Percentiles rank a stretch among this genome's conserved stretches.
Evolutionary conservation across 2,797 vertebrate species (phyloP).

Genomic region (Leucoraja ocellata): DNA sequence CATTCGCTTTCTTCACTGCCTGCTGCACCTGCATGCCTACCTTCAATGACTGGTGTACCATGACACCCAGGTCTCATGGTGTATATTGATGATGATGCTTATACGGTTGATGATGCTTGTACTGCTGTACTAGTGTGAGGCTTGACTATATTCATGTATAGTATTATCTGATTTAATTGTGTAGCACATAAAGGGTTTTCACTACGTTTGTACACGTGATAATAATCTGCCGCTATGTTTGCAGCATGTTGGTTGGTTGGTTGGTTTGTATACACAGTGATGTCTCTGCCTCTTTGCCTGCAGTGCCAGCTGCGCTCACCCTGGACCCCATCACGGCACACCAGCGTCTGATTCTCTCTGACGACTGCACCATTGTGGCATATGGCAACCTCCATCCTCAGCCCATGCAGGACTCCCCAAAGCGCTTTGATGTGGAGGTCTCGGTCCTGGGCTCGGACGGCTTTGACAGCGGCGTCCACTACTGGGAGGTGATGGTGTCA

Average conservation of each 20-base stretch:
- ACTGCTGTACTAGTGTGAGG: no score
- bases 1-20: no score
- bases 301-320: slow-evolving; percentile 84
- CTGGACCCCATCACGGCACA: slow-evolving; percentile 90
- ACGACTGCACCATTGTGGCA: slow-evolving; percentile 94
- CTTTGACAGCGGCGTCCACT: slow-evolving; percentile 78
- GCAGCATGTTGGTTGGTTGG: neutral
- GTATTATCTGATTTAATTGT: no score
- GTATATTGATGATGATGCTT: no score
- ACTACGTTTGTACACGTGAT: no score
- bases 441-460: slow-evolving; percentile 85
- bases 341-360: slow-evolving; percentile 90
- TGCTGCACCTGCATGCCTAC: no score
- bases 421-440: slow-evolving; percentile 91
- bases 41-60: no score
- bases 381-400: slow-evolving; percentile 93
- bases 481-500: slow-evolving; percentile 96
- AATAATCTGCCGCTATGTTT: neutral
- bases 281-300: neutral
- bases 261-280: neutral
- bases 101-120: no score
- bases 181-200: no score
- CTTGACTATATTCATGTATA: no score
- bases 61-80: no score
- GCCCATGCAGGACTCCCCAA: slow-evolving; percentile 88